Evolutionary conservation across 2,888 invertebrate genomes (phyloP).

Genomic region (Tenodera sinensis): DNA sequence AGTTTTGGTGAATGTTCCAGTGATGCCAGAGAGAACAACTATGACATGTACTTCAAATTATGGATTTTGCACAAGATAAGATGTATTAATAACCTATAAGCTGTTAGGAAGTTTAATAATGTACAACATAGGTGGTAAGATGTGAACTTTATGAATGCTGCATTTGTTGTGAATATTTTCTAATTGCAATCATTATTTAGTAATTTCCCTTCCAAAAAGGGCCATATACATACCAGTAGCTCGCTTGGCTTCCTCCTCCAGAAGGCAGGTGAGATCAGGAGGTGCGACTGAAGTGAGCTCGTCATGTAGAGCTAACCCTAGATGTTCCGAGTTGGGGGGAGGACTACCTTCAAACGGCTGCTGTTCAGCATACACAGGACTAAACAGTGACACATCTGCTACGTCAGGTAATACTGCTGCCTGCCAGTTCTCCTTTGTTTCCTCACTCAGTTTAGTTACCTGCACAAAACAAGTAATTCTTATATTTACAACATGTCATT

Average conservation of each 20-base stretch:
- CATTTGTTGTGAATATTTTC: too few relatives aligned
- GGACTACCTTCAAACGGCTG: constrained; percentile 28
- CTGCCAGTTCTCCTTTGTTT: constrained; percentile 35
- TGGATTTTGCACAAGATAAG: too few relatives aligned
- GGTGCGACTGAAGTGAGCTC: constrained; percentile 38
- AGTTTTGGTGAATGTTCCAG: too few relatives aligned
- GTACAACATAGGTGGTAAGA: too few relatives aligned
- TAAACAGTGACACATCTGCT: constrained; percentile 29
- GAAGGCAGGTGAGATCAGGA: constrained; percentile 49
- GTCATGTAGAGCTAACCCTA: constrained; percentile 43
- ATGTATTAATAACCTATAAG: too few relatives aligned
- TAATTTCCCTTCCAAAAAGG: background rate
- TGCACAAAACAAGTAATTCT: background rate
- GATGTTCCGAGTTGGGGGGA: constrained; percentile 38
- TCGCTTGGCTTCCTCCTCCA: constrained; percentile 51
- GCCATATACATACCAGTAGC: constrained; percentile 40
- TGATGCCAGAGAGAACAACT: too few relatives aligned
- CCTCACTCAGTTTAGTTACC: constrained; percentile 31
- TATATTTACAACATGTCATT: too few relatives aligned
- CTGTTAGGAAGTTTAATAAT: too few relatives aligned
- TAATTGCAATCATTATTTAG: too few relatives aligned
- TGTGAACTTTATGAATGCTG: too few relatives aligned
- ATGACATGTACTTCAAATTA: too few relatives aligned
- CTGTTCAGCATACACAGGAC: constrained; percentile 26
- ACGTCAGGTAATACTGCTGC: constrained; percentile 23